Conservation (phyloP, 2,113 vertebrate species). For the Poecilia latipinna region DNA sequence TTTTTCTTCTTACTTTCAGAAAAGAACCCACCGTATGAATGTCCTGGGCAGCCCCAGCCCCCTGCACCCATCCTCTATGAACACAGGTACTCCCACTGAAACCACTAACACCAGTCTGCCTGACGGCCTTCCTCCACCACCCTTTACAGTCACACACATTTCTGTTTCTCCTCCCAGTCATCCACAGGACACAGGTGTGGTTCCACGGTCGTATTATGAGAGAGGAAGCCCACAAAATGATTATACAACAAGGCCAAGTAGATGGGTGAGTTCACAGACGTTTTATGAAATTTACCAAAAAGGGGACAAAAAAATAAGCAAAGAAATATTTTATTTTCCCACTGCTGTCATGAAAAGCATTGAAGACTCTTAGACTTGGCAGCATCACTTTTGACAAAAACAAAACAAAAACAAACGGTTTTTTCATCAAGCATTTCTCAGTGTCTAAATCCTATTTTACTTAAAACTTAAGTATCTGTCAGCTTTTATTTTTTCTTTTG, state of each 20-base stretch:
- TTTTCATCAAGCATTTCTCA: too few species aligned
- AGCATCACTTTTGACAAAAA: not conserved
- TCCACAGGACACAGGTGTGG: conserved; percentile 97
- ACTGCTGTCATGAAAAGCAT: not conserved
- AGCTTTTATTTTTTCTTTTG: not conserved
- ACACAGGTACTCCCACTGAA: conserved; percentile 83
- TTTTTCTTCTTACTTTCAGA: conserved; percentile 73
- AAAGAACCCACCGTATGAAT: conserved; percentile 94
- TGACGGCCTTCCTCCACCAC: too few species aligned
- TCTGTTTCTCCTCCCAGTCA: conserved; percentile 79
- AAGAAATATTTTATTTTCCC: not conserved
- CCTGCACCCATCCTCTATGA: conserved; percentile 89
- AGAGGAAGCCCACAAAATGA: conserved; percentile 95
- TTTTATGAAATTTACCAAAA: not conserved
- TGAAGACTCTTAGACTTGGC: not conserved
- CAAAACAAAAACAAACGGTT: too few species aligned
- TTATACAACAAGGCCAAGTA: conserved; percentile 96
- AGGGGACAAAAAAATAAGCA: too few species aligned
- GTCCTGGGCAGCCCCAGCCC: conserved; percentile 92
- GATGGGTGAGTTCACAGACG: conserved; percentile 83
- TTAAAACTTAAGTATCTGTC: too few species aligned
- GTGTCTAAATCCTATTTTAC: too few species aligned
- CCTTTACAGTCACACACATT: not conserved
- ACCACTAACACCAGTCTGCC: not conserved
- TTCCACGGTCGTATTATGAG: conserved; percentile 96